phyloP scores from a whole-genome alignment of 2,797 vertebrate genomes.

The Sebastes umbrosus region DNA sequence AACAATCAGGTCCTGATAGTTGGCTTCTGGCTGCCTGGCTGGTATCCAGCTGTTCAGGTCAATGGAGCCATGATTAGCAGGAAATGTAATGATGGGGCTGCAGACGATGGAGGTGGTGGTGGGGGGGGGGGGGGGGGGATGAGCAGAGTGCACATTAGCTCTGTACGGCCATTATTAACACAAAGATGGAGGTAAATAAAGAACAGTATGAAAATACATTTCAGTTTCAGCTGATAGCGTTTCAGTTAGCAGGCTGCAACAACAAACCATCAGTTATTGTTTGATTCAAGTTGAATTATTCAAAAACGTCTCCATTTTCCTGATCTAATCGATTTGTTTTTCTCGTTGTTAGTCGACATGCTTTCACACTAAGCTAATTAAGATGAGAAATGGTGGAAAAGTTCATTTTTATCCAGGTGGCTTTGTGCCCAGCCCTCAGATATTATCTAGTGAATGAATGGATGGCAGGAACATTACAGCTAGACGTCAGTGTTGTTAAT shows the following conservation, averaged over 20 bases:
- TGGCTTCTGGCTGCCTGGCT: constrained; percentile 13
- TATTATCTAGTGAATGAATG: neutral
- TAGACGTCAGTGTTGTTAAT: neutral
- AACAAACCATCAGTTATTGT: neutral
- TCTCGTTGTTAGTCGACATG: neutral
- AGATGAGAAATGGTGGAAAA: neutral
- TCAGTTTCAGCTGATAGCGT: neutral
- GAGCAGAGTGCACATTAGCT: neutral
- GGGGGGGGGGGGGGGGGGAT: neutral
- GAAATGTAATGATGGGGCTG: constrained; percentile 22
- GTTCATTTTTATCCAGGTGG: neutral
- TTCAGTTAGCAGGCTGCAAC: neutral
- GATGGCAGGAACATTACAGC: neutral
- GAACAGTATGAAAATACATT: neutral
- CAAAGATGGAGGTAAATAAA: neutral
- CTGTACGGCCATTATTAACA: neutral
- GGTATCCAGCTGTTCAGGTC: constrained; percentile 29
- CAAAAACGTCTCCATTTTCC: neutral
- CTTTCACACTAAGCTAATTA: constrained; percentile 3
- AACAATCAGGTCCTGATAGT: constrained; percentile 35
- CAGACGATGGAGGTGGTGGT: neutral
- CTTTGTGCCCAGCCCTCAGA: neutral
- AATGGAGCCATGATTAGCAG: constrained; percentile 24
- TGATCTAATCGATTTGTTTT: neutral
- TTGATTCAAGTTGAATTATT: neutral